These are phyloP conservation scores for Pelobates cultripes DNA, from an alignment of 2,797 vertebrate genomes.

Conservation along the genomic window DNA sequence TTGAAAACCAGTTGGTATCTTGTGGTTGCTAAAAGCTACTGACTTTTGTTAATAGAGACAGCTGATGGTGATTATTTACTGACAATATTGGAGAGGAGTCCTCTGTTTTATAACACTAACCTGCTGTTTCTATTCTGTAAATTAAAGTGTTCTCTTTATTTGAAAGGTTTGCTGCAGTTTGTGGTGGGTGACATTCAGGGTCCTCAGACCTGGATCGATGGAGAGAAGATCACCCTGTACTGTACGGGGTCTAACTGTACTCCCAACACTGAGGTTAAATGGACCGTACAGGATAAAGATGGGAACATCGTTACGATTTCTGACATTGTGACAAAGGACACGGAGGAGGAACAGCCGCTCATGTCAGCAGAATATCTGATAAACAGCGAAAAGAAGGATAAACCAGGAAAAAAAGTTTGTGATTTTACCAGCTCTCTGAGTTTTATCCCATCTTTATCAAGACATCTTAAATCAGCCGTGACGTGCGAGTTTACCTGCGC, in stretches of 20 bases:
- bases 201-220: neutral
- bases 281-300: neutral
- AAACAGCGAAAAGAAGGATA: conserved; percentile 11
- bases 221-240: neutral
- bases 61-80: no score
- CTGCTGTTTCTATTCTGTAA: no score
- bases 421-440: no score
- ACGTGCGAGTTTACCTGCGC: no score
- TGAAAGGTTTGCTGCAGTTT: neutral
- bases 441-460: no score
- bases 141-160: no score
- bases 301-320: neutral
- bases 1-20: no score
- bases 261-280: neutral
- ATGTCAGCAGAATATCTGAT: neutral
- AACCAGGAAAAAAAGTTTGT: neutral
- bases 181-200: neutral
- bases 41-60: no score
- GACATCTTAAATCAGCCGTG: no score
- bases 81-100: no score
- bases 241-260: neutral
- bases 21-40: no score
- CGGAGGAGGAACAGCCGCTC: neutral
- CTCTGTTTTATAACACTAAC: no score
- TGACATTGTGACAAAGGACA: neutral